Evolutionary conservation across 2,113 vertebrate genomes (phyloP).

Genomic region (Brachionichthys hirsutus): DNA sequence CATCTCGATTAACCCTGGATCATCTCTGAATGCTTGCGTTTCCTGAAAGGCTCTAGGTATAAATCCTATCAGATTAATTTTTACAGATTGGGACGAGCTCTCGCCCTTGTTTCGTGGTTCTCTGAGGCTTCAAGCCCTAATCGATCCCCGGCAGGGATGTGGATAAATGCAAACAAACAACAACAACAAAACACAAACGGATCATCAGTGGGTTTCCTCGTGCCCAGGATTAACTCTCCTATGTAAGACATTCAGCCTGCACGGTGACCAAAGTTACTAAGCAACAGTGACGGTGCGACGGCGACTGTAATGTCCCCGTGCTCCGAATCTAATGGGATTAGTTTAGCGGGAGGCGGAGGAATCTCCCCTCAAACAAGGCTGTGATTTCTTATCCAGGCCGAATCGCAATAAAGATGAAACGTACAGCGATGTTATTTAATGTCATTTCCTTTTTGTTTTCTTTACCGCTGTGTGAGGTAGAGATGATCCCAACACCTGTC

Average conservation of each 20-base stretch:
- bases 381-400: background rate
- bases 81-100: background rate
- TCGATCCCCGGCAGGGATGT: slow-evolving; percentile 23
- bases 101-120: slow-evolving; percentile 1
- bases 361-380: slow-evolving; percentile 11
- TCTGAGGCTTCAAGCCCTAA: slow-evolving; percentile 4
- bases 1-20: background rate
- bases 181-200: slow-evolving; percentile 25
- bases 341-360: slow-evolving; percentile 33
- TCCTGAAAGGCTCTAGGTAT: slow-evolving; percentile 5
- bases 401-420: slow-evolving; percentile 5
- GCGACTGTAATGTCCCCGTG: slow-evolving; percentile 13
- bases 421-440: background rate
- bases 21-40: background rate
- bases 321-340: slow-evolving; percentile 53
- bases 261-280: slow-evolving; percentile 36
- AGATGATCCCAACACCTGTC: slow-evolving; percentile 3
- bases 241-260: slow-evolving; percentile 31
- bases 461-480: slow-evolving; percentile 5
- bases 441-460: no score
- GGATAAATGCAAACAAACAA: slow-evolving; percentile 14
- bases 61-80: background rate
- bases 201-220: slow-evolving; percentile 40
- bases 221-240: slow-evolving; percentile 27
- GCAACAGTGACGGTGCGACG: slow-evolving; percentile 35